Conservation (phyloP, 2,888 invertebrate genomes). For the Tenthredo mesomela region DNA sequence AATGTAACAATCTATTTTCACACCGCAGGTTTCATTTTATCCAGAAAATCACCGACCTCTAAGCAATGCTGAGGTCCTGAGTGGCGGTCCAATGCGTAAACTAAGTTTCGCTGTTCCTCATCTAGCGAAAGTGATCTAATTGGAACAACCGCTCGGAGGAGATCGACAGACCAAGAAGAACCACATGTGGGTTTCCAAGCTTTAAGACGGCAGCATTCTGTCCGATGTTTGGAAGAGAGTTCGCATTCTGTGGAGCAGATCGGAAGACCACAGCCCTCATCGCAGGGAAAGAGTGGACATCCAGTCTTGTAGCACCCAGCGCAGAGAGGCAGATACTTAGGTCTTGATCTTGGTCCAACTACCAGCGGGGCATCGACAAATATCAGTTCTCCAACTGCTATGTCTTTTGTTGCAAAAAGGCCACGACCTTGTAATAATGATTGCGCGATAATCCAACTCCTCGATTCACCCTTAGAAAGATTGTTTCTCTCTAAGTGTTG, state of each 20-base stretch:
- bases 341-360: conserved; percentile 84
- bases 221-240: conserved; percentile 80
- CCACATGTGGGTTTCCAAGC: conserved; percentile 80
- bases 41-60: conserved; percentile 75
- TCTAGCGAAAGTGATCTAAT: conserved; percentile 77
- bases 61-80: conserved; percentile 79
- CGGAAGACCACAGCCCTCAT: conserved; percentile 84
- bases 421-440: conserved; percentile 86
- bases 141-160: conserved; percentile 77
- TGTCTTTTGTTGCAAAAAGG: conserved; percentile 84
- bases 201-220: conserved; percentile 84
- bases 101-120: conserved; percentile 79
- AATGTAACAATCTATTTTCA: neutral
- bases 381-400: conserved; percentile 84
- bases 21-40: neutral
- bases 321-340: conserved; percentile 81
- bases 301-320: conserved; percentile 82
- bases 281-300: conserved; percentile 79
- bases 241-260: conserved; percentile 85
- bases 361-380: conserved; percentile 86
- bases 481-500: conserved; percentile 63
- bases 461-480: conserved; percentile 49
- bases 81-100: conserved; percentile 80
- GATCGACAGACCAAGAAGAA: conserved; percentile 71
- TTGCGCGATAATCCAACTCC: conserved; percentile 82